phyloP scores from a whole-genome alignment of 2,797 vertebrate species.

The Thunnus albacares region DNA sequence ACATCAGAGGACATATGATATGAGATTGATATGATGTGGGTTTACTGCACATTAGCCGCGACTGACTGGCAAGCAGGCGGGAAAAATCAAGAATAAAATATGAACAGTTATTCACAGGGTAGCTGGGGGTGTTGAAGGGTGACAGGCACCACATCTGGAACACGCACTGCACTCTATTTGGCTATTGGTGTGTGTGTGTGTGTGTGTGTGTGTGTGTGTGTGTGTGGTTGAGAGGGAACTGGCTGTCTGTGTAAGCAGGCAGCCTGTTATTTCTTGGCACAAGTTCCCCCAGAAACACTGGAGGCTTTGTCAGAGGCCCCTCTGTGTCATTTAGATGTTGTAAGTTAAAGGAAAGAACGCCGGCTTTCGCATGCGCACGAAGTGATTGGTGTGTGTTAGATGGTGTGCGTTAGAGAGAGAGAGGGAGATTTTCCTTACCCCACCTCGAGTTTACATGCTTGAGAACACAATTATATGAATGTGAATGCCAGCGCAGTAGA shows the following conservation, averaged over 20 bases:
- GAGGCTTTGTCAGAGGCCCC: slow-evolving; percentile 72
- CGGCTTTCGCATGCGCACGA: slow-evolving; percentile 13
- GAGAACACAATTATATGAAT: slow-evolving; percentile 19
- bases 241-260: slow-evolving; percentile 61
- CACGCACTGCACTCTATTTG: slow-evolving; percentile 9
- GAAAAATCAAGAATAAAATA: slow-evolving; percentile 27
- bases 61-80: slow-evolving; percentile 21
- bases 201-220: background rate
- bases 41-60: slow-evolving; percentile 33
- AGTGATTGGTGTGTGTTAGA: slow-evolving; percentile 5
- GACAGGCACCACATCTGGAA: slow-evolving; percentile 67
- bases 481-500: slow-evolving; percentile 4
- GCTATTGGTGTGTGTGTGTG: slow-evolving; percentile 13
- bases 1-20: slow-evolving; percentile 54
- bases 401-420: background rate
- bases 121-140: slow-evolving; percentile 33
- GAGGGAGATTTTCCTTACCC: slow-evolving; percentile 27
- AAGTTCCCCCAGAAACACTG: slow-evolving; percentile 69
- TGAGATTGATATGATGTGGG: slow-evolving; percentile 29
- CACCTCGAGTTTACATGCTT: slow-evolving; percentile 14
- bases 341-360: slow-evolving; percentile 56
- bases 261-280: slow-evolving; percentile 73
- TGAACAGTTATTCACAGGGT: slow-evolving; percentile 12
- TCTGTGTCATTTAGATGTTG: slow-evolving; percentile 59
- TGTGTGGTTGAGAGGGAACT: slow-evolving; percentile 16